Conservation (phyloP, 2,113 vertebrate species). For the Colinus virginianus region DNA sequence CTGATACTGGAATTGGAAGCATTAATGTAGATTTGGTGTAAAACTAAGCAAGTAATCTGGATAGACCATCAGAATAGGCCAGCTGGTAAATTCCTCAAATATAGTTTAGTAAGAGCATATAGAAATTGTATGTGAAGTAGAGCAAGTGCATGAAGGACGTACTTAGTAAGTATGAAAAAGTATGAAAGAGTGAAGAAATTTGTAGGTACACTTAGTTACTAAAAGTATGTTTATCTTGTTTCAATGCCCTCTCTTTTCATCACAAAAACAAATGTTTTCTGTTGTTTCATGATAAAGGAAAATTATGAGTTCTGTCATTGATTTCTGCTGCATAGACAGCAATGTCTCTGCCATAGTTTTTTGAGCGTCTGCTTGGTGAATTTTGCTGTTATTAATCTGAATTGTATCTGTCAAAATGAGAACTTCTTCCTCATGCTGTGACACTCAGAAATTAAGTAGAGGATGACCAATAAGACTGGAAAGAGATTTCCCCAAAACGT, state of each 20-base stretch:
- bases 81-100: not conserved
- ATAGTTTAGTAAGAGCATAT: not conserved
- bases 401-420: not conserved
- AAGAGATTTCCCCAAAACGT: not conserved
- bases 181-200: not conserved
- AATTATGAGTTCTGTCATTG: not conserved
- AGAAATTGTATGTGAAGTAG: not conserved
- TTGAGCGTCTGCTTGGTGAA: not conserved
- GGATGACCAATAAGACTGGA: not conserved
- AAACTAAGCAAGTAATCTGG: not conserved
- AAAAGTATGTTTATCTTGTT: not conserved
- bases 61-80: not conserved
- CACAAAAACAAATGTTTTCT: fast-evolving
- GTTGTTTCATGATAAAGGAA: not conserved
- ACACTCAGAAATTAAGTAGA: not conserved
- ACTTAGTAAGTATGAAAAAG: not conserved
- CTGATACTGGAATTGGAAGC: not conserved
- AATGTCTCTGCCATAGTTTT: not conserved
- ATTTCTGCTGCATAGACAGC: not conserved
- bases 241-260: not conserved
- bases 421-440: not conserved
- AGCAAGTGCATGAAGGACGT: not conserved
- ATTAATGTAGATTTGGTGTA: not conserved
- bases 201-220: not conserved
- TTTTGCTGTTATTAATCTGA: not conserved